phyloP scores from a whole-genome alignment of 2,888 invertebrate species.

The Leptinotarsa juncta region DNA sequence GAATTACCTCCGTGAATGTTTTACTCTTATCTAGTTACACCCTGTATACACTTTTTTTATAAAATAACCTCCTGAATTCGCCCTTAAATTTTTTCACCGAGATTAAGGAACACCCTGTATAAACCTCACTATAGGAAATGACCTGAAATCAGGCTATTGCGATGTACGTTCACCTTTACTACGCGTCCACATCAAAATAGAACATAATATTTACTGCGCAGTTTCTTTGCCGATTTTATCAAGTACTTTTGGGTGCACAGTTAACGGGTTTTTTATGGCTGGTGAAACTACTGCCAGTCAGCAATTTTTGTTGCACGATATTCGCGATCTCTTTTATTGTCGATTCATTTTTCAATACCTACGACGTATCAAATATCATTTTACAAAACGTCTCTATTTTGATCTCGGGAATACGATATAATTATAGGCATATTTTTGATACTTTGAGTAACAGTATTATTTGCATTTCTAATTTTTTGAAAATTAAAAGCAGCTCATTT shows the following conservation, averaged over 20 bases:
- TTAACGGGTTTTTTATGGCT: constrained; percentile 14
- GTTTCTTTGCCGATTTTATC: constrained; percentile 32
- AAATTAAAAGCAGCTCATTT: too few relatives aligned
- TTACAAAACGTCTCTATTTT: too few relatives aligned
- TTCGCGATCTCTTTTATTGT: neutral
- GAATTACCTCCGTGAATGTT: too few relatives aligned
- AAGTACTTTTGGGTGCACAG: constrained; percentile 14
- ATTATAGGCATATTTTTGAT: too few relatives aligned
- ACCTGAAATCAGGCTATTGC: constrained; percentile 23
- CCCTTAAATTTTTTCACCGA: too few relatives aligned
- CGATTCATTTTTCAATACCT: neutral
- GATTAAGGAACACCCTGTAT: neutral
- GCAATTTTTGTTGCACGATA: neutral
- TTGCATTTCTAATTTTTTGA: too few relatives aligned
- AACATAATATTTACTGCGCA: constrained; percentile 35
- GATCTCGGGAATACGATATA: too few relatives aligned
- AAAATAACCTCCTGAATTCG: neutral
- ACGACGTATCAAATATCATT: neutral
- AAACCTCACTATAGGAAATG: constrained; percentile 1
- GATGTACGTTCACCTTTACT: constrained; percentile 34
- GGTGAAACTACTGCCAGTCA: constrained; percentile 22
- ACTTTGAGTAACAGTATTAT: too few relatives aligned
- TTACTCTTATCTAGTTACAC: too few relatives aligned
- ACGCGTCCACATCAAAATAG: constrained; percentile 28
- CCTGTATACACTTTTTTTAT: neutral